These are phyloP conservation scores for Zosterops hypoxanthus DNA, from an alignment of 2,113 vertebrate species.

Conservation along the genomic window DNA sequence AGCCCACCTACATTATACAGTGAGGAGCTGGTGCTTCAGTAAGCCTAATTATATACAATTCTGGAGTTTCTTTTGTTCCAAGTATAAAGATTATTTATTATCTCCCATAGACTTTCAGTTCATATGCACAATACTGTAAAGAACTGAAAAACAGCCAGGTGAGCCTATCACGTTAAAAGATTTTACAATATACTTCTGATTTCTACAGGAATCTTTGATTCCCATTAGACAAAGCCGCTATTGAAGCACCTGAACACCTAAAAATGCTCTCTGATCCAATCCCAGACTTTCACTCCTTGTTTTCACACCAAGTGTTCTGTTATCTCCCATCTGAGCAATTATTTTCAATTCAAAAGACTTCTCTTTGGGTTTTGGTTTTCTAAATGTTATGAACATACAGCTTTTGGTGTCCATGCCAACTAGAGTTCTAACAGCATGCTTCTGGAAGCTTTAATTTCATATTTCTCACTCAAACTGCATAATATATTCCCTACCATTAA, in stretches of 20 bases:
- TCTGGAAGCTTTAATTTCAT: background rate
- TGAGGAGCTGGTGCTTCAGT: background rate
- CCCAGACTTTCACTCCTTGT: background rate
- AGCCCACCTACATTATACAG: background rate
- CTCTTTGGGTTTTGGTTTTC: background rate
- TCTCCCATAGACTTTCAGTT: background rate
- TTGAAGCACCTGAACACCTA: background rate
- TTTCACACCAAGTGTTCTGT: background rate
- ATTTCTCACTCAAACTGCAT: background rate
- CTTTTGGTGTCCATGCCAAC: background rate
- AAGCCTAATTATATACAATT: background rate
- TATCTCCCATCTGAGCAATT: background rate
- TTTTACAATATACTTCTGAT: background rate
- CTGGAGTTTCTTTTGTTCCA: background rate
- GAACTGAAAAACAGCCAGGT: background rate
- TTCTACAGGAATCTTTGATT: background rate
- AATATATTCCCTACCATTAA: background rate
- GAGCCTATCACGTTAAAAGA: background rate
- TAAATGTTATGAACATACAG: background rate
- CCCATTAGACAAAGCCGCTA: background rate
- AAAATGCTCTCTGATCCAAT: background rate
- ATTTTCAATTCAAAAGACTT: background rate
- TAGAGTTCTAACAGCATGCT: background rate
- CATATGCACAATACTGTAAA: background rate
- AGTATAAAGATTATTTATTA: background rate